Percentiles rank a stretch among this genome's conserved stretches.
phyloP scores from a whole-genome alignment of 2,113 vertebrate genomes.

The Ailurus styani region DNA sequence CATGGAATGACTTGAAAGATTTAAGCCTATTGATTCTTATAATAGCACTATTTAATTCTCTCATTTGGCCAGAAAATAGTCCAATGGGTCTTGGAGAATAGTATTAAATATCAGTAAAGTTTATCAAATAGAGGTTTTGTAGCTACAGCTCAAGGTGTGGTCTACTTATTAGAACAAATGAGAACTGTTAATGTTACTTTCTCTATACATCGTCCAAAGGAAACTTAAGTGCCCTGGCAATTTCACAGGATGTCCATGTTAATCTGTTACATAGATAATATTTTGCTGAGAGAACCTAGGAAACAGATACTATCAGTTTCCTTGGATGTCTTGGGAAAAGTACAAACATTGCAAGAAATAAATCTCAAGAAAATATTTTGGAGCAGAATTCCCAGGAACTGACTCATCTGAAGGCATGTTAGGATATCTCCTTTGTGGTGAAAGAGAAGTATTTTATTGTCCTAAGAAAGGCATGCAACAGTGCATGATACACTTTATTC shows the following conservation, averaged over 20 bases:
- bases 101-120: not conserved
- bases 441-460: not conserved
- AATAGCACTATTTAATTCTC: not conserved
- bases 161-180: not conserved
- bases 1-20: not conserved
- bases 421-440: not conserved
- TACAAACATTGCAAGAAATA: not conserved
- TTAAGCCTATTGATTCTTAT: slow-evolving; percentile 2
- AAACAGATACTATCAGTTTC: not conserved
- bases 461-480: not conserved
- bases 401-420: not conserved
- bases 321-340: not conserved
- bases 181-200: not conserved
- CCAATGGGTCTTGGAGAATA: not conserved
- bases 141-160: not conserved
- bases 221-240: not conserved
- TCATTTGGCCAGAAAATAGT: not conserved
- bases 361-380: not conserved
- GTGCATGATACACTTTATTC: not conserved
- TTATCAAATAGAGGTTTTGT: not conserved
- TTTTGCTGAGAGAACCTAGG: too few species aligned
- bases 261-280: too few species aligned
- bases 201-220: not conserved
- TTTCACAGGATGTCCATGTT: not conserved
- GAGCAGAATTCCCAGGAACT: not conserved